Conservation (phyloP, 2,888 invertebrate species). For the Unio delphinus region DNA sequence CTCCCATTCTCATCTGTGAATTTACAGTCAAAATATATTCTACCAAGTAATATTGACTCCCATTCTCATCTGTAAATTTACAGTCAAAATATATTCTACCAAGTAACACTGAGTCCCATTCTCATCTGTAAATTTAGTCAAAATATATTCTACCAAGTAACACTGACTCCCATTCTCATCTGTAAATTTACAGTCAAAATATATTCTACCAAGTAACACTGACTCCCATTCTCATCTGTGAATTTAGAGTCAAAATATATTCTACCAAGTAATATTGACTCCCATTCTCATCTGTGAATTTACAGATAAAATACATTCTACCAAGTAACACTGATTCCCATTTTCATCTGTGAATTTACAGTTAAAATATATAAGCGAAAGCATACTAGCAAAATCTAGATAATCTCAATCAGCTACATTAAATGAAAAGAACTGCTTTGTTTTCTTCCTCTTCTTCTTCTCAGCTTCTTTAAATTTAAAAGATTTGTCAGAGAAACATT, state of each 20-base stretch:
- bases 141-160: conserved; percentile 77
- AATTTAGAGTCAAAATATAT: background rate
- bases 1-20: no score
- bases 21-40: no score
- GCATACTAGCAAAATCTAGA: background rate
- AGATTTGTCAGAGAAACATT: no score
- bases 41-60: no score
- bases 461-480: no score
- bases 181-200: conserved; percentile 11
- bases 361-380: background rate
- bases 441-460: no score
- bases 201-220: conserved; percentile 77
- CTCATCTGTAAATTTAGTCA: conserved; percentile 46
- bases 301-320: conserved; percentile 70
- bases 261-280: conserved; percentile 78
- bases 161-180: conserved; percentile 66
- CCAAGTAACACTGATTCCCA: conserved; percentile 75
- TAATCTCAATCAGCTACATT: no score
- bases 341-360: conserved; percentile 55
- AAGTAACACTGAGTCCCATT: conserved; percentile 60
- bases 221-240: conserved; percentile 66
- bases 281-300: conserved; percentile 62
- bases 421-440: no score
- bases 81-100: no score
- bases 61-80: no score